Evolutionary conservation across 2,888 invertebrate species (phyloP).

Genomic region (Cyrtodaria siliqua): DNA sequence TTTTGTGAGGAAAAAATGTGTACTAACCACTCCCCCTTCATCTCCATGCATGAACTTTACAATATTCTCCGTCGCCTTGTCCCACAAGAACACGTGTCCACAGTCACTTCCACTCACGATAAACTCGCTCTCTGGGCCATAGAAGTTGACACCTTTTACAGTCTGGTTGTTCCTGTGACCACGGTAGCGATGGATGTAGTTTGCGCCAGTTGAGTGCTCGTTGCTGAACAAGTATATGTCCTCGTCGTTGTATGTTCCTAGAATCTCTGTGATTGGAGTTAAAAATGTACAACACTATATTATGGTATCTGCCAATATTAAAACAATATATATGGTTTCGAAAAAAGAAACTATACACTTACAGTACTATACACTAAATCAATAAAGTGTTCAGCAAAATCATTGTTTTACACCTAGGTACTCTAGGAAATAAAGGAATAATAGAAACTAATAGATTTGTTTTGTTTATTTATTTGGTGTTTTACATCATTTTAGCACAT

Average conservation of each 20-base stretch:
- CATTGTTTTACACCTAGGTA: too few species aligned
- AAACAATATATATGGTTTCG: too few species aligned
- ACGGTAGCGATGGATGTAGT: slow-evolving; percentile 88
- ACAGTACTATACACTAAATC: too few species aligned
- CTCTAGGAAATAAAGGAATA: too few species aligned
- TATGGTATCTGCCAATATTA: too few species aligned
- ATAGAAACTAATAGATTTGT: too few species aligned
- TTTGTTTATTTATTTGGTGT: too few species aligned
- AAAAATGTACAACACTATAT: too few species aligned
- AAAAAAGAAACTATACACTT: too few species aligned
- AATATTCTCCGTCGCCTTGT: slow-evolving; percentile 94
- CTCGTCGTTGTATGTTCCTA: slow-evolving; percentile 97
- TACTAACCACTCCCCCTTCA: slow-evolving; percentile 90
- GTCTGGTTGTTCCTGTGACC: slow-evolving; percentile 89
- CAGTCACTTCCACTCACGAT: slow-evolving; percentile 98
- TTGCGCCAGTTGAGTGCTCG: slow-evolving; percentile 87
- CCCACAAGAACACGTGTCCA: slow-evolving; percentile 95
- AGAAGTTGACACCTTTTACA: slow-evolving; percentile 97
- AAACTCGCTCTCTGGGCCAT: slow-evolving; percentile 96
- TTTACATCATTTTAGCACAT: too few species aligned
- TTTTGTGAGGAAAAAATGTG: background rate
- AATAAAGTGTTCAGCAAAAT: too few species aligned
- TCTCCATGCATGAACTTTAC: slow-evolving; percentile 90
- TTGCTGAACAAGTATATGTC: slow-evolving; percentile 96
- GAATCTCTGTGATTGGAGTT: slow-evolving; percentile 90